Conservation (phyloP, 1,140 invertebrate species). For the Drosophila athabasca region DNA sequence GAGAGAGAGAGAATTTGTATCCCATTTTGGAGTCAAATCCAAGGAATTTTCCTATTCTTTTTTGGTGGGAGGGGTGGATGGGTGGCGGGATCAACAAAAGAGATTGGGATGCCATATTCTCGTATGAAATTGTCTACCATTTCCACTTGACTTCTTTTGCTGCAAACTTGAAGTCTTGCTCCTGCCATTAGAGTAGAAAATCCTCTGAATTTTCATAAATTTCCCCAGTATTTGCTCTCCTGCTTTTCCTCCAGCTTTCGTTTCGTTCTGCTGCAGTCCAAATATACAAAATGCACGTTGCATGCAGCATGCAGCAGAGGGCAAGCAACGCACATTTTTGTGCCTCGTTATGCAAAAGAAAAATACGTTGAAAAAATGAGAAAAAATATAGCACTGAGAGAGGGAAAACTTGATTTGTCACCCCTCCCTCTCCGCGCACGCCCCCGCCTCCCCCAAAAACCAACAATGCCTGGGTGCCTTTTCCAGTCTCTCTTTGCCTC, state of each 20-base stretch:
- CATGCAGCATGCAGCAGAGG: too few species aligned
- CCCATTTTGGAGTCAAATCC: background rate
- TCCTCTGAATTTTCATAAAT: slow-evolving; percentile 44
- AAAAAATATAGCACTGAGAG: slow-evolving; percentile 5
- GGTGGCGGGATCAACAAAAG: too few species aligned
- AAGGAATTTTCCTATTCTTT: background rate
- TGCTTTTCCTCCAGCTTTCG: slow-evolving; percentile 3
- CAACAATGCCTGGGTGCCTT: slow-evolving; percentile 20
- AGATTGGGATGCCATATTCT: too few species aligned
- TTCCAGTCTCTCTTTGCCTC: slow-evolving; percentile 6
- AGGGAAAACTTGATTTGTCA: slow-evolving; percentile 56
- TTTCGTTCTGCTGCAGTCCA: slow-evolving; percentile 21
- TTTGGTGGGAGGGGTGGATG: too few species aligned
- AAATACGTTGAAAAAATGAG: slow-evolving; percentile 18
- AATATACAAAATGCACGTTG: slow-evolving; percentile 22
- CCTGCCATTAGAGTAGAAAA: slow-evolving; percentile 17
- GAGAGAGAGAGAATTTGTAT: too few species aligned
- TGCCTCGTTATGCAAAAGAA: slow-evolving; percentile 50
- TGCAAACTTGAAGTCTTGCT: slow-evolving; percentile 10
- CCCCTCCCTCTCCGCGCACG: background rate
- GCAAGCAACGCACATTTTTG: background rate
- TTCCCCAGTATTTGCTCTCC: slow-evolving; percentile 29
- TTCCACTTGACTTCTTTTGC: slow-evolving; percentile 32
- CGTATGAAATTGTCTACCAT: slow-evolving; percentile 1
- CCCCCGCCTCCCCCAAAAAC: background rate